phyloP scores from a whole-genome alignment of 2,797 vertebrate genomes.

The Phataginus tricuspis region DNA sequence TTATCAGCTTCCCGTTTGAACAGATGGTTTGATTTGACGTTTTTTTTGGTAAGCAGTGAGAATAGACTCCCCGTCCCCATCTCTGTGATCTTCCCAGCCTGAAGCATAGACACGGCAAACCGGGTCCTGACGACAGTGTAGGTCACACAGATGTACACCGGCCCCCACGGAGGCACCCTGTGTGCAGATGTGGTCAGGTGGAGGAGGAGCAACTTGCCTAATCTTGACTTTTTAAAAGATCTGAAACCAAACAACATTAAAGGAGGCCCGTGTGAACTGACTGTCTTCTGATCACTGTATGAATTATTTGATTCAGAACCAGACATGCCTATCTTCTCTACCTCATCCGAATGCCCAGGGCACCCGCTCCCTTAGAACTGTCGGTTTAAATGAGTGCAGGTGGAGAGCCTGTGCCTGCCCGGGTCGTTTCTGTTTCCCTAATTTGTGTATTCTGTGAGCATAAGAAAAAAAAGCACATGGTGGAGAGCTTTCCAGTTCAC shows the following conservation, averaged over 20 bases:
- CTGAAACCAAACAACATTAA: constrained; percentile 41
- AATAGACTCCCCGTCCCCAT: background rate
- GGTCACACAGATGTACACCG: background rate
- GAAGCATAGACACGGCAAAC: background rate
- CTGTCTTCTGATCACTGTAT: background rate
- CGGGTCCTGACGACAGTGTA: background rate
- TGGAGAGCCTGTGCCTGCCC: background rate
- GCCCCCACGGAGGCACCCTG: background rate
- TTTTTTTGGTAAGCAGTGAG: background rate
- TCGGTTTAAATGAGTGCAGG: background rate
- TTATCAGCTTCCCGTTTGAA: background rate
- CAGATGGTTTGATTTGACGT: background rate
- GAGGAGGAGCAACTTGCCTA: background rate
- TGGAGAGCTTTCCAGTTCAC: background rate
- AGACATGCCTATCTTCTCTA: background rate
- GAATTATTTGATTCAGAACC: background rate
- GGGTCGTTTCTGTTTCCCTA: background rate
- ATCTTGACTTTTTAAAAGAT: constrained; percentile 2
- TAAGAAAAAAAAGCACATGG: background rate
- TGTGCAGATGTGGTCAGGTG: background rate
- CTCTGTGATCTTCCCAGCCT: background rate
- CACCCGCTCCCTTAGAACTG: background rate
- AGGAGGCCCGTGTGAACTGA: background rate
- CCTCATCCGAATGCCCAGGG: background rate
- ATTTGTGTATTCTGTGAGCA: background rate